Evolutionary conservation across 2,113 vertebrate genomes (phyloP).

Genomic region (Antennarius striatus): DNA sequence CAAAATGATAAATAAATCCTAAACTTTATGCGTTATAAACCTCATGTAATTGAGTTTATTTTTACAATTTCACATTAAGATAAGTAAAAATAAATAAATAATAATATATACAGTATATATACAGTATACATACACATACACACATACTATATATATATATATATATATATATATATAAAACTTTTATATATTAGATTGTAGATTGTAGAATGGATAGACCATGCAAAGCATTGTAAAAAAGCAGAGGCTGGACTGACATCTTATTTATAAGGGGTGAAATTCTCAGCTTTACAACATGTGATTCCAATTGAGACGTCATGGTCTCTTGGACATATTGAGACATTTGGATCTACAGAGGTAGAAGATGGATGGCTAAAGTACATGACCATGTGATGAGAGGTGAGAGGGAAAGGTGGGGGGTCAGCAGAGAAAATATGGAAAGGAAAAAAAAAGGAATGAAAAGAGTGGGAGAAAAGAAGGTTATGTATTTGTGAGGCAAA

Average conservation of each 20-base stretch:
- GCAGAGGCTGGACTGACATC: slow-evolving; percentile 54
- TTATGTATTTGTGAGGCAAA: background rate
- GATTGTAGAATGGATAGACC: slow-evolving; percentile 1
- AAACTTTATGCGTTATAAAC: slow-evolving; percentile 27
- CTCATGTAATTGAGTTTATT: background rate
- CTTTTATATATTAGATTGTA: slow-evolving; percentile 12
- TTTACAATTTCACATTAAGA: slow-evolving; percentile 3
- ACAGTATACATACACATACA: slow-evolving; percentile 6
- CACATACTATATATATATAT: slow-evolving; percentile 12
- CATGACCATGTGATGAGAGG: slow-evolving; percentile 68
- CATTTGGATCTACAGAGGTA: slow-evolving; percentile 64
- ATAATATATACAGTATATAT: background rate
- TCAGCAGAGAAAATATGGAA: slow-evolving; percentile 31
- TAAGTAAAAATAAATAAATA: background rate
- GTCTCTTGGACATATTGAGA: slow-evolving; percentile 73
- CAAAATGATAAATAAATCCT: slow-evolving; percentile 56
- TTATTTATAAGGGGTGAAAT: slow-evolving; percentile 74
- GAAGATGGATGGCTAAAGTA: slow-evolving; percentile 78
- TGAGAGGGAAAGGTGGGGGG: slow-evolving; percentile 31
- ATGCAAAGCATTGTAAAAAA: slow-evolving; percentile 11
- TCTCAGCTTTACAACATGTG: slow-evolving; percentile 71
- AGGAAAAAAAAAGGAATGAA: slow-evolving; percentile 23
- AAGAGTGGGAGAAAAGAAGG: slow-evolving; percentile 31
- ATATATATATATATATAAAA: slow-evolving; percentile 8
- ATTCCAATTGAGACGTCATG: slow-evolving; percentile 76